Base-by-base conservation (phyloP, 1,140 invertebrate genomes). In the Oreohelix idahoensis region DNA sequence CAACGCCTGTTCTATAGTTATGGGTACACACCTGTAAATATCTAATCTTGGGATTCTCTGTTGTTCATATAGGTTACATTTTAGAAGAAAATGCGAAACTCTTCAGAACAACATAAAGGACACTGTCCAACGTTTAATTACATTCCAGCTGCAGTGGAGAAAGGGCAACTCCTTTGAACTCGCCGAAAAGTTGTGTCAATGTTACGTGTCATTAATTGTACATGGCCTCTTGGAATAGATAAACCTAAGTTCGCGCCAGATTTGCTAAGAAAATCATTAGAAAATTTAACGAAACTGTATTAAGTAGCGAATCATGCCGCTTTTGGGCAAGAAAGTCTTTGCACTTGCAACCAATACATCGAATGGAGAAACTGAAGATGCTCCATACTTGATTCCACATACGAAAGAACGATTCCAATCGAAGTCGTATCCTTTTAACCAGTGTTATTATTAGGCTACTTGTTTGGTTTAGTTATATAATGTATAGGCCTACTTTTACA, bases 361-460 rank as follows among this genome's bases (percentile, higher is more conserved):
- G 45, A 85, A 90, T 84, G 83, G 87, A 69, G 83, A 87, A 84
- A 77, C 87, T 38, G 86, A 88, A 58, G 91, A 92, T 71, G 84
- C 87, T 66, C 81, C 89, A 53, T 92, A 87, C 82, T 89, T 89
- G n/a, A 90, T 92, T 86, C 86, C 87, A 29, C 89, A 92, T 83
- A 91, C 91, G 1, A 88, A 89, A 81, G 91, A 92, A 90, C 87
- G 91, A 86, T 91, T 92, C 84, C 86, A 86, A 88, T 90, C 89
- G 20, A 89, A 91, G 86, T 84, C 88, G 91, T 92, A 92, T 92
- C 91, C 89, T 92, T 92, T 89, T 82, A 70, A 8, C 15, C n/a
- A n/a, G n/a, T n/a, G n/a, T n/a, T n/a, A n/a, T n/a, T n/a, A n/a
- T n/a, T n/a, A n/a, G n/a, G n/a, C n/a, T n/a, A n/a, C n/a, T n/a